Base-by-base conservation (phyloP, 2,888 invertebrate species). In the Dexiosoma caninum region DNA sequence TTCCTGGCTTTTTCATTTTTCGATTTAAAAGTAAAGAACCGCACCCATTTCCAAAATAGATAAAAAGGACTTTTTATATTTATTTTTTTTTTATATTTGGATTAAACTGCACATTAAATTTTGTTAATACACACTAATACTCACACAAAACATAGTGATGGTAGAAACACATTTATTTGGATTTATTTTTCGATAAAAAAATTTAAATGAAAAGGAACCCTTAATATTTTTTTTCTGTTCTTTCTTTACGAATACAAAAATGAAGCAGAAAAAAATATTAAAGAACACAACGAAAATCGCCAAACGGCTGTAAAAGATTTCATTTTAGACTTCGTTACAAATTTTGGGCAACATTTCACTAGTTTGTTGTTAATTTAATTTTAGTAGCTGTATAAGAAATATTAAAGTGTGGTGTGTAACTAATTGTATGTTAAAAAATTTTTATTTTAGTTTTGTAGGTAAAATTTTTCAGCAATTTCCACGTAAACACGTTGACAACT, bases 41-140 rank as follows among this genome's bases (percentile, higher is more conserved):
- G 81, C 81, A 66, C 81, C 80, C 80, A 67, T 71, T 71, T 59
- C 35, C 23, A 46, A 70, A 46, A 66, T 40, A 53, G 70, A 49
- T n/a, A 46, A 70, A 2, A 44, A 62, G 46, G 16, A 62, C 12
- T n/a, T 27, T 70, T 57, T 37, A 51, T 23, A 30, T 49, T n/a
- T n/a, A n/a, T n/a, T n/a, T n/a, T 62, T 21, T 57, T 64, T 57
- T 49, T 32, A 60, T 23, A 6, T 44, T 62, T 40, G 32, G 21
- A 40, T 23, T 32, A 67, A 72, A 60, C 40, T 62, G 32, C 57
- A 78, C 67, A 37, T 59, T 55, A 16, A 64, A 23, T 60, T 62
- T 40, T 51, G 8, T 66, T 30, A 53, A 67, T 49, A 35, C 16
- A 78, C n/a, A 57, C 42, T 19, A 76, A 71, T 49, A 62, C 30